These are phyloP conservation scores for Mohoua ochrocephala DNA, from an alignment of 2,113 vertebrate genomes.

Conservation along the genomic window DNA sequence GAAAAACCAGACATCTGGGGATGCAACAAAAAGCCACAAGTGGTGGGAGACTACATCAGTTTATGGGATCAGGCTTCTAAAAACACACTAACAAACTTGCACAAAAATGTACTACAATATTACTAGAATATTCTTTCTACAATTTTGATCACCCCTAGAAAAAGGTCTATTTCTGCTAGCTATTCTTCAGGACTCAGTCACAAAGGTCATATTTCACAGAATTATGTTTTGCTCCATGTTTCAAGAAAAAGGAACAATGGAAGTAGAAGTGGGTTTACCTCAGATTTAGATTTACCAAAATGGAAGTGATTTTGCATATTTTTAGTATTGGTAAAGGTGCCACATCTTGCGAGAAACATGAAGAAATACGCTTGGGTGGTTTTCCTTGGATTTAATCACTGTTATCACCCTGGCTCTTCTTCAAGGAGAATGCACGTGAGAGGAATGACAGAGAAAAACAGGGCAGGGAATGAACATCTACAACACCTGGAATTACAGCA, in stretches of 20 bases:
- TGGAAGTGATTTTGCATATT: not conserved
- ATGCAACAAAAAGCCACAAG: not conserved
- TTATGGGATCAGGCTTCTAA: not conserved
- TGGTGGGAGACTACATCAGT: not conserved
- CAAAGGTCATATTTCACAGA: not conserved
- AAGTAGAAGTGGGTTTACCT: not conserved
- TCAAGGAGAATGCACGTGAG: not conserved
- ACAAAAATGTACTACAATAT: not conserved
- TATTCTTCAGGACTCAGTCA: not conserved
- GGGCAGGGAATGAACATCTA: not conserved
- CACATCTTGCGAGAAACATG: not conserved
- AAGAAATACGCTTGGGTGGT: not conserved
- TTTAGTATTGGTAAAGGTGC: not conserved
- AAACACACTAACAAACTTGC: not conserved
- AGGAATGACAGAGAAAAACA: not conserved
- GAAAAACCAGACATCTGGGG: not conserved
- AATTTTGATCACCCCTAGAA: not conserved
- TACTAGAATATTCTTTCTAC: not conserved
- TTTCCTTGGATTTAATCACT: not conserved
- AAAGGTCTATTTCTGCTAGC: not conserved
- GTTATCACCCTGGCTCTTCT: not conserved
- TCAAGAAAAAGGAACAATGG: not conserved
- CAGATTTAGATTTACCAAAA: not conserved
- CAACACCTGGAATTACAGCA: not conserved
- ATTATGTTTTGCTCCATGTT: not conserved